Evolutionary conservation across 2,888 invertebrate genomes (phyloP).

Genomic region (Cosmorhoe ocellata): DNA sequence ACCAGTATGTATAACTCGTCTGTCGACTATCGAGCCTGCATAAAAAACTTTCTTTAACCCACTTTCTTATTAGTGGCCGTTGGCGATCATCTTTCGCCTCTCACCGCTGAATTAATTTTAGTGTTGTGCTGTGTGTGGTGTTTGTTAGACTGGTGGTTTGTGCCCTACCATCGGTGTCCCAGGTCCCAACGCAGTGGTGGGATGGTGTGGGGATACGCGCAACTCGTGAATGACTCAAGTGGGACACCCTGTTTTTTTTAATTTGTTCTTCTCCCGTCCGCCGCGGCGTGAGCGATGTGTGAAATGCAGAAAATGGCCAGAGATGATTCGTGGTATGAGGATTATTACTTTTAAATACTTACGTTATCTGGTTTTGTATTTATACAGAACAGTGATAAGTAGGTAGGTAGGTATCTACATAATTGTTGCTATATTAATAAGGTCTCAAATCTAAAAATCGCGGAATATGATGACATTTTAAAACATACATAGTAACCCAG

Average conservation of each 20-base stretch:
- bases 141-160: constrained; percentile 64
- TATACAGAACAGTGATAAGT: background rate
- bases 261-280: constrained; percentile 53
- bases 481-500: too few species aligned
- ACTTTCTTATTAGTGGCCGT: constrained; percentile 70
- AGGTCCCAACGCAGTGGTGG: constrained; percentile 69
- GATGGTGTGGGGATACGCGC: constrained; percentile 69
- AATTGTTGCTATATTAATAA: too few species aligned
- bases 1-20: constrained; percentile 65
- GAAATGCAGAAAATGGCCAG: constrained; percentile 78
- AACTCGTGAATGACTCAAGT: constrained; percentile 57
- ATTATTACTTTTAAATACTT: constrained; percentile 30
- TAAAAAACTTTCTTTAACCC: constrained; percentile 82
- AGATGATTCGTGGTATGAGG: constrained; percentile 72
- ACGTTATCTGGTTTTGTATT: too few species aligned
- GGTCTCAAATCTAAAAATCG: constrained; percentile 1
- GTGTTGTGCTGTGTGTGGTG: constrained; percentile 71
- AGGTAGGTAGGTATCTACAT: too few species aligned
- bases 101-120: constrained; percentile 67
- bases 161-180: constrained; percentile 75
- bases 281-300: constrained; percentile 61
- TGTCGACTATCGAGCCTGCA: constrained; percentile 63
- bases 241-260: constrained; percentile 47
- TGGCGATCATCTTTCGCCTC: constrained; percentile 73
- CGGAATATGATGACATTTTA: background rate